A percentile compares a stretch with the other conserved stretches of the same genome.
Conservation (phyloP, 2,113 vertebrate species). For the Nyctereutes procyonoides region DNA sequence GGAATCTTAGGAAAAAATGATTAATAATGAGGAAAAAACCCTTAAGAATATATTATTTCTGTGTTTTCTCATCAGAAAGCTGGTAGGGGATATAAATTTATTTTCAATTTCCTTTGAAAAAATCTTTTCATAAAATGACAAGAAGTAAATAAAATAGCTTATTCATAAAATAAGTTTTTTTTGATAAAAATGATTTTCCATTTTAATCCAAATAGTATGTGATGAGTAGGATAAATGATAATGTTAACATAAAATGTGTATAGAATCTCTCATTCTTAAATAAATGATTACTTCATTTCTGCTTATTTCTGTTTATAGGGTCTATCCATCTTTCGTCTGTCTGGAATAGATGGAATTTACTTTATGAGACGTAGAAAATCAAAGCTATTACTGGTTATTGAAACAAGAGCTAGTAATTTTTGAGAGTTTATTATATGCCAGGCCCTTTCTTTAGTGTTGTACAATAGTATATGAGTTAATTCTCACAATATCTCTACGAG, state of each 20-base stretch:
- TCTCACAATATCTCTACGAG: not conserved
- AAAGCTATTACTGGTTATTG: not conserved
- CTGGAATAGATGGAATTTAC: not conserved
- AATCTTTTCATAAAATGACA: not conserved
- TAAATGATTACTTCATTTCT: not conserved
- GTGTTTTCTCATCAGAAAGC: not conserved
- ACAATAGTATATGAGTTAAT: not conserved
- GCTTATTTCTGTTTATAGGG: not conserved
- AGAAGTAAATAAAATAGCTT: constrained; percentile 17
- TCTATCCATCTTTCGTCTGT: not conserved
- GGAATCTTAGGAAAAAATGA: constrained; percentile 7
- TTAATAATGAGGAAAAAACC: not conserved
- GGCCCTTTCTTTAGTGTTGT: not conserved
- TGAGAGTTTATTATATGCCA: not conserved
- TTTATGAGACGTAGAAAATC: not conserved
- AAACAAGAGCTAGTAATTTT: not conserved
- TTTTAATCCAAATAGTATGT: not conserved
- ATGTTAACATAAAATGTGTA: not conserved
- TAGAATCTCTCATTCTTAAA: not conserved
- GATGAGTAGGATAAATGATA: not conserved
- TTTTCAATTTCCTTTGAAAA: not conserved
- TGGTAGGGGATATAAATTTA: not conserved
- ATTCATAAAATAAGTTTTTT: not conserved
- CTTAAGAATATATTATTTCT: not conserved
- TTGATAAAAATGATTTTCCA: constrained; percentile 1